These are phyloP conservation scores for Pangasius macronema DNA, from an alignment of 2,797 vertebrate genomes.

Conservation along the genomic window DNA sequence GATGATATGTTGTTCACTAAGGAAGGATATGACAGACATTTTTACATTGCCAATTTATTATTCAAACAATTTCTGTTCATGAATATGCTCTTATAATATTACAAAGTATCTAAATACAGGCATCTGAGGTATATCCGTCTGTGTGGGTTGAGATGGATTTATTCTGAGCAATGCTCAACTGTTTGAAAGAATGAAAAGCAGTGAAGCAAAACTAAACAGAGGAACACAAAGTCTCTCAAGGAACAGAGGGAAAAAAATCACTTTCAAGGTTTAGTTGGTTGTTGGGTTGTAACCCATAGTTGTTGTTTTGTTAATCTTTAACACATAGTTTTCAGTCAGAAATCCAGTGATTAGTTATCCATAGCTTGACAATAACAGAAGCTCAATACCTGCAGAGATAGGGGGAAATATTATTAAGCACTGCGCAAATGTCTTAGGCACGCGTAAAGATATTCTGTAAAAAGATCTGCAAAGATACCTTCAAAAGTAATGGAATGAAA, in stretches of 20 bases:
- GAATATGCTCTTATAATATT: constrained; percentile 66
- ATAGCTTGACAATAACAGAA: background rate
- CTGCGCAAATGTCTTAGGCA: constrained; percentile 8
- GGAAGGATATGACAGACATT: background rate
- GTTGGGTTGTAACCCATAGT: background rate
- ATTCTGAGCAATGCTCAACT: constrained; percentile 13
- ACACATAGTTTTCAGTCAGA: background rate
- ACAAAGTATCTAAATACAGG: constrained; percentile 81
- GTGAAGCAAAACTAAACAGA: constrained; percentile 12
- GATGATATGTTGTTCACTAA: background rate
- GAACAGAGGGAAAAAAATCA: background rate
- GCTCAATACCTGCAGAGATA: background rate
- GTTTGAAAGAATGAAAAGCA: background rate
- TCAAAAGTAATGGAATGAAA: background rate
- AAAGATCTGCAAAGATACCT: background rate
- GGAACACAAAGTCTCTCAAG: background rate
- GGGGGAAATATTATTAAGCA: background rate
- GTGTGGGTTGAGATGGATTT: constrained; percentile 60
- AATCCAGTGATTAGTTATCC: background rate
- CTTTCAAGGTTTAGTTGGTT: background rate
- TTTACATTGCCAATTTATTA: constrained; percentile 66
- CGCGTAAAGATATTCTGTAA: background rate
- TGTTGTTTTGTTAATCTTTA: background rate
- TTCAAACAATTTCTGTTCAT: constrained; percentile 60
- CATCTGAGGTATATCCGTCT: constrained; percentile 79